Base-by-base conservation (phyloP, 2,888 invertebrate species). In the Drosophila seclusa region DNA sequence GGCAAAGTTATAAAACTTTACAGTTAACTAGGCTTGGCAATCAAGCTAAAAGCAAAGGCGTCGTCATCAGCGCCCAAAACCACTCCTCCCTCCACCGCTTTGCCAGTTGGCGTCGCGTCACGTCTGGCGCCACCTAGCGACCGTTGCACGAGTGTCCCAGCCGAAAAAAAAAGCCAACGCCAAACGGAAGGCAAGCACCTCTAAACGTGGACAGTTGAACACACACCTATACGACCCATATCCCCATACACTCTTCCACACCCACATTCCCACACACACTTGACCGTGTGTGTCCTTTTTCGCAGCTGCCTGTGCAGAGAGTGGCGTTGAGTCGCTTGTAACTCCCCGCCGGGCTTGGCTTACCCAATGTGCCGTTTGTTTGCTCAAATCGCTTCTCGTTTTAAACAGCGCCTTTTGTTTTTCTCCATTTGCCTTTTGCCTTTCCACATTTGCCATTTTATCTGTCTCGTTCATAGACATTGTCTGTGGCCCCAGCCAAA, bases 21-120 rank as follows among this genome's bases (percentile, higher is more conserved):
- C 89, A 90, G 89, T 90, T 90, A 87, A 87, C 90, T 91, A 89
- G 89, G 89, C 89, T 89, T 83, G 90, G 89, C 89, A 90, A 90
- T 90, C 89, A 90, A 91, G 91, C 90, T 90, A 90, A 90, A 90
- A 90, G 91, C 90, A 89, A 87, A 90, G 87, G 87, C 87, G 87
- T 89, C 87, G 80, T 83, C 87, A 76, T 73, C 82, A 67, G 78
- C 40, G 60, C 52, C 67, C 76, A 75, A 49, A 49, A 49, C 79
- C 59, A 57, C 48, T 57, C 55, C 55, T 36, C 62, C 52, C 58
- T 36, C 18, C 34, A 21, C 7, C 34, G 38, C n/a, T n/a, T 59
- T 65, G 61, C 24, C 69, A 62, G 71, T 59, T 54, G 76, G 55
- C 62, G 74, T 66, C 77, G 80, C 82, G 71, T 81, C 80, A 68